These are phyloP conservation scores for Eleutherodactylus coqui DNA, from an alignment of 2,797 vertebrate species.

Conservation along the genomic window DNA sequence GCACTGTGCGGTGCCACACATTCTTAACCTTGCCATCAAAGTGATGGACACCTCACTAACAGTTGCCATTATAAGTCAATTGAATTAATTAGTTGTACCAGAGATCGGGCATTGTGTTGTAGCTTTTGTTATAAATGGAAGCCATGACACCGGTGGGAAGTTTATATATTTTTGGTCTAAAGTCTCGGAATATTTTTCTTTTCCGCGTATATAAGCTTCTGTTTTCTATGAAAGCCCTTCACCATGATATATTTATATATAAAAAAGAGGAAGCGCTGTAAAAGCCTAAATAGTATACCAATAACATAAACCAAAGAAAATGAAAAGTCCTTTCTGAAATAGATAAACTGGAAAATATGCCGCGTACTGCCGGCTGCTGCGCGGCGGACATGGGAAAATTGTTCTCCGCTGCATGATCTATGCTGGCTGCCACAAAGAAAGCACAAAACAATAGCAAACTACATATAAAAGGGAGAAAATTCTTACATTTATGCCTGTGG, in stretches of 20 bases:
- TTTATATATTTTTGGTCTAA: not conserved
- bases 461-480: not conserved
- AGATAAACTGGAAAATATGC: constrained; percentile 12
- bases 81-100: not conserved
- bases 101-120: not conserved
- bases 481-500: not conserved
- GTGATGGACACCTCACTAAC: not conserved
- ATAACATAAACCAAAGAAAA: constrained; percentile 4
- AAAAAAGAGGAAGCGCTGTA: constrained; percentile 10
- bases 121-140: not conserved
- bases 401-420: constrained; percentile 10
- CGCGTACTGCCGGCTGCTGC: not conserved
- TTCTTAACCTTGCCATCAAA: no score
- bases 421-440: not conserved
- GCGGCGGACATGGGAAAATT: not conserved
- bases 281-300: constrained; percentile 4
- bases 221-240: not conserved
- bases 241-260: constrained; percentile 14
- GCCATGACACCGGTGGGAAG: not conserved
- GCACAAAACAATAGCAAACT: not conserved
- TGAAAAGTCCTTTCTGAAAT: constrained; percentile 3
- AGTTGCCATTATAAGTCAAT: not conserved
- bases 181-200: not conserved
- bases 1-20: no score
- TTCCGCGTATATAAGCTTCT: not conserved